A percentile compares a stretch with the other conserved stretches of the same genome.
Conservation (phyloP, 2,113 vertebrate genomes). For the Gavia stellata region DNA sequence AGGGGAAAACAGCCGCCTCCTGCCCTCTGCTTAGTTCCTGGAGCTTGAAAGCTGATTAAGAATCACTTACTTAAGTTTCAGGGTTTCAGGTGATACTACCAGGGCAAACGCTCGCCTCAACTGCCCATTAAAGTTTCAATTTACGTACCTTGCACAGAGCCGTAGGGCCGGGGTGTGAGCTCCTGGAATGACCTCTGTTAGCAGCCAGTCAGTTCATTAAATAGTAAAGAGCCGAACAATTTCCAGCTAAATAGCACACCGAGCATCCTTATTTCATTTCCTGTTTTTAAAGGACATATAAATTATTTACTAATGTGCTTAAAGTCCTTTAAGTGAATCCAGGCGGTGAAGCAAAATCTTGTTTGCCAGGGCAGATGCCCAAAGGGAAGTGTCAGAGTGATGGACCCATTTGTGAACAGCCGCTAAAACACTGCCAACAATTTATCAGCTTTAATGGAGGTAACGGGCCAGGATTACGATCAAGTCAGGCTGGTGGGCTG, state of each 20-base stretch:
- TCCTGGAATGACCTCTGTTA: constrained; percentile 8
- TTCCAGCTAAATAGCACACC: background rate
- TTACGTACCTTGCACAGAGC: background rate
- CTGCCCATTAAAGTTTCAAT: background rate
- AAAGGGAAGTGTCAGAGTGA: background rate
- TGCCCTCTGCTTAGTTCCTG: background rate
- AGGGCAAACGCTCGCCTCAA: background rate
- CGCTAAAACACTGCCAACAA: accelerated
- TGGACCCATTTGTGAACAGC: background rate
- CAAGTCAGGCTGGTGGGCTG: background rate
- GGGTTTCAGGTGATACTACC: background rate
- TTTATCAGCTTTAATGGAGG: background rate
- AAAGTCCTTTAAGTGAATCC: background rate
- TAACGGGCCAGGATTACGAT: background rate
- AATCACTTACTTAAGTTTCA: background rate
- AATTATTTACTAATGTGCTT: background rate
- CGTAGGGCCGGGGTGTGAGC: background rate
- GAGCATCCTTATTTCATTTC: background rate
- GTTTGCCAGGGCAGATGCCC: background rate
- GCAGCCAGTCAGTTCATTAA: background rate
- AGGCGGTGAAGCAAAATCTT: background rate
- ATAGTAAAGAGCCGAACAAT: background rate
- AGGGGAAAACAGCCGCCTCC: background rate
- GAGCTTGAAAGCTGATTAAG: background rate
- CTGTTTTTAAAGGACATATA: background rate